Evolutionary conservation across 2,888 invertebrate species (phyloP).

Genomic region (Meiosimyza decipiens): DNA sequence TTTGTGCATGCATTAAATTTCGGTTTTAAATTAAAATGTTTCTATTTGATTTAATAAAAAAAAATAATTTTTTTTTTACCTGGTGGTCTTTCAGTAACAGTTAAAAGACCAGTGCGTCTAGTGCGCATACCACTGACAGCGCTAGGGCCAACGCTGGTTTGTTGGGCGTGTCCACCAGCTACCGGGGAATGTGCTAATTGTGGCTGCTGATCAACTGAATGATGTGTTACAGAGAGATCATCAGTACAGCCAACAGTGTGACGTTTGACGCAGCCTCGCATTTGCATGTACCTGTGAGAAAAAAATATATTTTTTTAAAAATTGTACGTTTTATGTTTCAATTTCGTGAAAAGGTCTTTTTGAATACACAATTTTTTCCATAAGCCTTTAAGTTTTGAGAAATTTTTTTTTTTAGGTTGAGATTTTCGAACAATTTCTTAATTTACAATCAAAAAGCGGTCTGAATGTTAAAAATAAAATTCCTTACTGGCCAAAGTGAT

Average conservation of each 20-base stretch:
- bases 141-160: conserved; percentile 49
- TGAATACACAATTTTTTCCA: no score
- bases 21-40: neutral
- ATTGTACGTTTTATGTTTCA: neutral
- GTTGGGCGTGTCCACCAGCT: conserved; percentile 25
- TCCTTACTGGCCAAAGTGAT: no score
- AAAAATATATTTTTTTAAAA: neutral
- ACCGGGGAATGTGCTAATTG: conserved; percentile 31
- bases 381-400: no score
- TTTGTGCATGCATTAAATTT: conserved; percentile 51
- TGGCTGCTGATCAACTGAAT: conserved; percentile 42
- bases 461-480: no score
- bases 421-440: no score
- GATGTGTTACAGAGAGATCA: conserved; percentile 68
- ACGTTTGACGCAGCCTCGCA: conserved; percentile 78
- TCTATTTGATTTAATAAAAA: neutral
- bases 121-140: conserved; percentile 70
- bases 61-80: conserved; percentile 70
- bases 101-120: conserved; percentile 83
- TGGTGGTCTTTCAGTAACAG: conserved; percentile 88
- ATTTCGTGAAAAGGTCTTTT: no score
- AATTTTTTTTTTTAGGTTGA: no score
- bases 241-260: conserved; percentile 84
- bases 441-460: no score
- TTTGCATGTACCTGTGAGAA: conserved; percentile 77